Evolutionary conservation across 2,888 invertebrate species (phyloP).

Genomic region (Epirrita christyi): DNA sequence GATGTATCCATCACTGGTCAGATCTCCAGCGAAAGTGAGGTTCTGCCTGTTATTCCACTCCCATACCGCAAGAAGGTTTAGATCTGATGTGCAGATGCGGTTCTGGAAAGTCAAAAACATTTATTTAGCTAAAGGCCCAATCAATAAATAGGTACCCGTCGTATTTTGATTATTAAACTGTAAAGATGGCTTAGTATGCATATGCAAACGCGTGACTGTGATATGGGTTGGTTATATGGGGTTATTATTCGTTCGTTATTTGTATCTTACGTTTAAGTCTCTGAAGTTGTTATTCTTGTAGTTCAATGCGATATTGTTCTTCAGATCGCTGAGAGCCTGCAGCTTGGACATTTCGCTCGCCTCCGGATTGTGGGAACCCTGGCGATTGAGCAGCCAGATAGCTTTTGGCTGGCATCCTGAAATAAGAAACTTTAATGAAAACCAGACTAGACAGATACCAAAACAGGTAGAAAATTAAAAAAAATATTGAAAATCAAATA

Average conservation of each 20-base stretch:
- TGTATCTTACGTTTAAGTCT: slow-evolving; percentile 70
- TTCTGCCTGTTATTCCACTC: slow-evolving; percentile 86
- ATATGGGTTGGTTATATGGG: too few relatives aligned
- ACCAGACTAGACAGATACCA: too few relatives aligned
- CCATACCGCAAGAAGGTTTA: slow-evolving; percentile 88
- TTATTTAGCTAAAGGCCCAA: too few relatives aligned
- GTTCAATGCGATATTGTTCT: slow-evolving; percentile 87
- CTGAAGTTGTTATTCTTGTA: slow-evolving; percentile 82
- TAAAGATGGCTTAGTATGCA: neutral
- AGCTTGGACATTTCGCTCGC: slow-evolving; percentile 81
- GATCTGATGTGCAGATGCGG: slow-evolving; percentile 88
- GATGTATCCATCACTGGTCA: slow-evolving; percentile 87
- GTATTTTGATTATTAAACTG: too few relatives aligned
- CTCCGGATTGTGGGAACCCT: slow-evolving; percentile 88
- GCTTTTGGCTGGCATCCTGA: slow-evolving; percentile 89
- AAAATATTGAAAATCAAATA: too few relatives aligned
- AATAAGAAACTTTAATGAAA: too few relatives aligned
- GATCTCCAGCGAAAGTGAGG: slow-evolving; percentile 81
- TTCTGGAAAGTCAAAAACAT: slow-evolving; percentile 51
- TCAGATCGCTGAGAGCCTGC: slow-evolving; percentile 82
- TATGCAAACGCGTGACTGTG: too few relatives aligned
- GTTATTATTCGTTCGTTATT: too few relatives aligned
- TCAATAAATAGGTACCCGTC: too few relatives aligned
- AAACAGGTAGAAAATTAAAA: too few relatives aligned
- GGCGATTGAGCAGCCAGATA: slow-evolving; percentile 89